Percentiles rank a stretch among this genome's conserved stretches.
These are phyloP conservation scores for Rapana venosa DNA, from an alignment of 2,888 invertebrate species.

Conservation along the genomic window DNA sequence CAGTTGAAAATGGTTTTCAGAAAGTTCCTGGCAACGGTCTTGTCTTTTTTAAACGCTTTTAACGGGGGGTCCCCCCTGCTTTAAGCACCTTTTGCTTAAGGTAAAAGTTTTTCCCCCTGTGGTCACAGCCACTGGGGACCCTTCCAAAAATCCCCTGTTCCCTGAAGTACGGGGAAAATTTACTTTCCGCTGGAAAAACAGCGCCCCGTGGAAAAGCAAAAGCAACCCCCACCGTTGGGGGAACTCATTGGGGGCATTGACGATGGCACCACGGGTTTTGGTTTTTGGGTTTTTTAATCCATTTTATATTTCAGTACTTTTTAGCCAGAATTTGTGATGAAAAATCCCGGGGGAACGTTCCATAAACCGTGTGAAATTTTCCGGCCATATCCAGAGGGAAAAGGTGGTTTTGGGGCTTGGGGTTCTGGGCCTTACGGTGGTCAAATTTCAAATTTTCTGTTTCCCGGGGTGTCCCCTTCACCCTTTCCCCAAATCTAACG, in stretches of 20 bases:
- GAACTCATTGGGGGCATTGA: conserved; percentile 46
- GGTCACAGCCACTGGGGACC: conserved; percentile 39
- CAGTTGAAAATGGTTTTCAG: conserved; percentile 23
- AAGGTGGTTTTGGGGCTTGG: background rate
- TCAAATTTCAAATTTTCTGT: background rate
- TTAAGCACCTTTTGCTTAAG: conserved; percentile 45
- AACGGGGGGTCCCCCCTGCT: conserved; percentile 49
- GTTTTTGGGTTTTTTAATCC: no score
- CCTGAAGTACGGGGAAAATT: conserved; percentile 23
- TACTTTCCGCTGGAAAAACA: conserved; percentile 14
- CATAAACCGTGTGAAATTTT: background rate
- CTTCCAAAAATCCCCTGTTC: conserved; percentile 12
- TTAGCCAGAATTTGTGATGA: background rate
- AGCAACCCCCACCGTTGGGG: conserved; percentile 46
- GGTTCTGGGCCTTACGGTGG: background rate
- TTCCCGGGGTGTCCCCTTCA: background rate
- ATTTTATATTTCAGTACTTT: conserved; percentile 37
- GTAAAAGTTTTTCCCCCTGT: conserved; percentile 40
- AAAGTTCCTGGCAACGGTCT: conserved; percentile 8
- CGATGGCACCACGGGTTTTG: conserved; percentile 44
- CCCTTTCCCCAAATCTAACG: background rate
- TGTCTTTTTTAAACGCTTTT: conserved; percentile 41
- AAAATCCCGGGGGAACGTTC: background rate
- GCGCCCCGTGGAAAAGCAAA: conserved; percentile 40
- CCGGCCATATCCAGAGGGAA: background rate